phyloP scores from a whole-genome alignment of 2,113 vertebrate genomes.

The Panthera uncia region DNA sequence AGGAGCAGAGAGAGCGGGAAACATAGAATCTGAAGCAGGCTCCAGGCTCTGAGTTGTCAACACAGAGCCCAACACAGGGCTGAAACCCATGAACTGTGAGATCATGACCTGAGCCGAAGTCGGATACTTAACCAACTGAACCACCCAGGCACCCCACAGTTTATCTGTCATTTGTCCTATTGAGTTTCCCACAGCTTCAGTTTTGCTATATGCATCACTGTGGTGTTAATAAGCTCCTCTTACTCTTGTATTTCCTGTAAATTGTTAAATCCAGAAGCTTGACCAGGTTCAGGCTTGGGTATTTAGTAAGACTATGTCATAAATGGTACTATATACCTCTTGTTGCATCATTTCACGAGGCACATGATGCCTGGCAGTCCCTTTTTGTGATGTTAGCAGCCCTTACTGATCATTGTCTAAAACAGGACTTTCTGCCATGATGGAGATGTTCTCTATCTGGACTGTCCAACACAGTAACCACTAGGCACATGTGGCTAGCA shows the following conservation, averaged over 20 bases:
- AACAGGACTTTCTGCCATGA: neutral
- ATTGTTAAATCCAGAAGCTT: neutral
- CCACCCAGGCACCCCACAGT: too few species aligned
- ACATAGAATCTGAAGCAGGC: too few species aligned
- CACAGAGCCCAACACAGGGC: too few species aligned
- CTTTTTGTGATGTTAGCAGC: neutral
- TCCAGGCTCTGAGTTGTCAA: too few species aligned
- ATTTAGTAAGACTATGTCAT: neutral
- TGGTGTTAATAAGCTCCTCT: neutral
- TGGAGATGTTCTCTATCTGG: neutral
- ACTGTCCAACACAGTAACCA: neutral
- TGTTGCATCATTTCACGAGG: neutral
- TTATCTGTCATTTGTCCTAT: neutral
- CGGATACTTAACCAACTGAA: too few species aligned
- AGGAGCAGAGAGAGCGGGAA: too few species aligned
- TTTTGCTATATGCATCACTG: neutral
- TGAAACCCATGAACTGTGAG: too few species aligned
- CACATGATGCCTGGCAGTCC: neutral
- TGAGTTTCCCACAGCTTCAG: neutral
- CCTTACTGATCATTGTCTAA: neutral
- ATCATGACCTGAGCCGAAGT: too few species aligned
- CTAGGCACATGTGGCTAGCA: neutral
- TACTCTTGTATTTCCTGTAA: neutral
- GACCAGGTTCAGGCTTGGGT: neutral
- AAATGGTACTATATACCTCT: neutral